Evolutionary conservation across 2,888 invertebrate species (phyloP).

Genomic region (Dryobota labecula): DNA sequence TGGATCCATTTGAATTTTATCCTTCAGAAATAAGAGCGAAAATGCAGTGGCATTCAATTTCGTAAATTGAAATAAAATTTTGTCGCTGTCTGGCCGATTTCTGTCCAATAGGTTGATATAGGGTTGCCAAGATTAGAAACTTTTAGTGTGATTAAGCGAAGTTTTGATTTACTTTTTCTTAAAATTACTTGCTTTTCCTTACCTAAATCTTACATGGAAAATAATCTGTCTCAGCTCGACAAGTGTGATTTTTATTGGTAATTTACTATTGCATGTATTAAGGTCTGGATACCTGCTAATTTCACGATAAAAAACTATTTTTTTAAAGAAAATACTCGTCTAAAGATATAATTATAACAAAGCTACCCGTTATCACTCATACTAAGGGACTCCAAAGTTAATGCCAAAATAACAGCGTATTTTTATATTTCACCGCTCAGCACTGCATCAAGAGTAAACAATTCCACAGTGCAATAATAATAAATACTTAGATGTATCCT

Average conservation of each 20-base stretch:
- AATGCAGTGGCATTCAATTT: slow-evolving; percentile 51
- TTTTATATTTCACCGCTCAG: background rate
- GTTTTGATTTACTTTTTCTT: background rate
- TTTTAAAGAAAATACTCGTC: background rate
- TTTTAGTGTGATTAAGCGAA: background rate
- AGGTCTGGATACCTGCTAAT: background rate
- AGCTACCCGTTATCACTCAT: background rate
- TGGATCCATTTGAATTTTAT: slow-evolving; percentile 50
- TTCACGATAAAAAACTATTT: background rate
- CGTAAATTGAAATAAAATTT: slow-evolving; percentile 60
- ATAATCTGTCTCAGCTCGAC: background rate
- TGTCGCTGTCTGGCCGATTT: slow-evolving; percentile 62
- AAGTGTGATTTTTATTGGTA: background rate
- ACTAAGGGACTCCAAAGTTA: background rate
- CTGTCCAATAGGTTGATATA: slow-evolving; percentile 38
- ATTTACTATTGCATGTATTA: background rate
- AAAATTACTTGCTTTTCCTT: background rate
- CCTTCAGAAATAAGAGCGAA: slow-evolving; percentile 39
- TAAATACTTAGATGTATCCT: background rate
- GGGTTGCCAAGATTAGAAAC: slow-evolving; percentile 44
- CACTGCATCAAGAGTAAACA: background rate
- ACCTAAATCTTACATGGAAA: background rate
- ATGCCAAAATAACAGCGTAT: background rate
- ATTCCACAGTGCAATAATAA: background rate
- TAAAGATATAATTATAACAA: background rate